These are phyloP conservation scores for Bibio marci DNA, from an alignment of 2,888 invertebrate genomes.

Conservation along the genomic window DNA sequence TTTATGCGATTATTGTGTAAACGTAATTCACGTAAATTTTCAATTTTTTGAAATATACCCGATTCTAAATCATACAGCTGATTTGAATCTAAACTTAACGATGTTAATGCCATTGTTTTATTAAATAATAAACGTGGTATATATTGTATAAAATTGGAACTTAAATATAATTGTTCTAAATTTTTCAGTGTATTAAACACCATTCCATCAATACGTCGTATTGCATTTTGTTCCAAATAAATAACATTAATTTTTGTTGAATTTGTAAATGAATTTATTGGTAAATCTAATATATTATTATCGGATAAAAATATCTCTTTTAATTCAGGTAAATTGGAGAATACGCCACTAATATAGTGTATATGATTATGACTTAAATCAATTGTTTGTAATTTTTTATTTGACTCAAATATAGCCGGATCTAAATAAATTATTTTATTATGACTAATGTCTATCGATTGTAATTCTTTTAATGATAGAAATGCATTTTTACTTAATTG, in stretches of 20 bases:
- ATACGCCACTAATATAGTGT: constrained; percentile 67
- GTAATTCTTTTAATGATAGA: constrained; percentile 50
- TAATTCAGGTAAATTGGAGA: constrained; percentile 60
- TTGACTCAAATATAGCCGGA: constrained; percentile 54
- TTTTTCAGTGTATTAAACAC: constrained; percentile 62
- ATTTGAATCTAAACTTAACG: constrained; percentile 75
- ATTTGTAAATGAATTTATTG: constrained; percentile 62
- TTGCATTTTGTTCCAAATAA: constrained; percentile 73
- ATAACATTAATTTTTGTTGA: constrained; percentile 60
- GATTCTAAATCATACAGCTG: constrained; percentile 63
- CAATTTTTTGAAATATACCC: constrained; percentile 60
- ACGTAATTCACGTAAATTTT: constrained; percentile 60
- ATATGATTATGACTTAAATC: constrained; percentile 82
- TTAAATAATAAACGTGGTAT: constrained; percentile 62
- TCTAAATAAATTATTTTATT: constrained; percentile 69
- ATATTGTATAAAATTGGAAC: constrained; percentile 67
- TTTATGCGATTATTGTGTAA: constrained; percentile 71
- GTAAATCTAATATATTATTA: constrained; percentile 74
- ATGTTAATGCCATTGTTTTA: constrained; percentile 57
- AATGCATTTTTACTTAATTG: constrained; percentile 63
- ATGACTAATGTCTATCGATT: constrained; percentile 72
- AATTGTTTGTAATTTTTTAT: constrained; percentile 60
- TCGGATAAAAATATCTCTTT: constrained; percentile 72
- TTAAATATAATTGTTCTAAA: constrained; percentile 67
- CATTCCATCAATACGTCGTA: constrained; percentile 55